Evolutionary conservation across 2,888 invertebrate species (phyloP).

Genomic region (Troides aeacus): DNA sequence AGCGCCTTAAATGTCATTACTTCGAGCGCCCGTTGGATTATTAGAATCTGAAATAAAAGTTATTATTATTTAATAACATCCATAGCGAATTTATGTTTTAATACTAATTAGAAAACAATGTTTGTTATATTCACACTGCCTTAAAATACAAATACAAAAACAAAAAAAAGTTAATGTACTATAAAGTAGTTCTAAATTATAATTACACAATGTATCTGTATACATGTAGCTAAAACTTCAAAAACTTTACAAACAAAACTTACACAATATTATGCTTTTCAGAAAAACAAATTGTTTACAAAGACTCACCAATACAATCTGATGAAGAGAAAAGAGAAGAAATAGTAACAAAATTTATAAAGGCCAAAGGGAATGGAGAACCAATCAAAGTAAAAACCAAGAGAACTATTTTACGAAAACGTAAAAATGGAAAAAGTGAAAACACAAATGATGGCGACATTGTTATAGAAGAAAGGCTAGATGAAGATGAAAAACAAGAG

Average conservation of each 20-base stretch:
- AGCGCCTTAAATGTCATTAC: too few species aligned
- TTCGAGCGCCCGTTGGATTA: too few species aligned
- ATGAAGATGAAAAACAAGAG: conserved; percentile 54
- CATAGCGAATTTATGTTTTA: too few species aligned
- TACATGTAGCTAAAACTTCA: too few species aligned
- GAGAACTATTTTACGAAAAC: conserved; percentile 76
- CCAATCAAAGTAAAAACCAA: conserved; percentile 79
- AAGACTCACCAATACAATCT: conserved; percentile 58
- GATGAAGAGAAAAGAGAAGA: conserved; percentile 80
- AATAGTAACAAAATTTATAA: conserved; percentile 80
- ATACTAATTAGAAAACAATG: too few species aligned
- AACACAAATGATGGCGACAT: conserved; percentile 60
- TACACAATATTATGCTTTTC: conserved; percentile 41
- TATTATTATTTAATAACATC: too few species aligned
- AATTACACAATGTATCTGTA: too few species aligned
- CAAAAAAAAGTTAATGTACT: too few species aligned
- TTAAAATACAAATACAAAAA: too few species aligned
- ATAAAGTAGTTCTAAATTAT: too few species aligned
- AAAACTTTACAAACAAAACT: background rate
- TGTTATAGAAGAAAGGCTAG: conserved; percentile 75
- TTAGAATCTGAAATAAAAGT: too few species aligned
- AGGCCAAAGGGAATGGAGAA: conserved; percentile 72
- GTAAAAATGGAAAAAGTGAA: conserved; percentile 43
- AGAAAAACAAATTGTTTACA: conserved; percentile 45
- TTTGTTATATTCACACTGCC: too few species aligned